Percentiles rank a stretch among this genome's conserved stretches.
These are phyloP conservation scores for Polydrusus pterygomalis DNA, from an alignment of 2,888 invertebrate species.

Conservation along the genomic window DNA sequence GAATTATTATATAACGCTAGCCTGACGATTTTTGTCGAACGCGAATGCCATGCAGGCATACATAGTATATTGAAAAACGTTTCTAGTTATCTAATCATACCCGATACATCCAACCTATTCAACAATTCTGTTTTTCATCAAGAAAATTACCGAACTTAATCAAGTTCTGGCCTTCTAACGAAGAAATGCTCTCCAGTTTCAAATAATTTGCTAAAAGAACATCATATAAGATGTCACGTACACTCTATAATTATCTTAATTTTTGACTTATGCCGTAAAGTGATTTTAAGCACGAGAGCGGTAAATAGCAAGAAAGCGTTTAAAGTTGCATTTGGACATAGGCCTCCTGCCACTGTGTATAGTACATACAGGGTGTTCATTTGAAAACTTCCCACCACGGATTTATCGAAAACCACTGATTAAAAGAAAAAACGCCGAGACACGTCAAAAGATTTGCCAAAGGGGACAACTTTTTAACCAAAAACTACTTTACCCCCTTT, in stretches of 20 bases:
- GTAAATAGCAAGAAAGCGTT: slow-evolving; percentile 51
- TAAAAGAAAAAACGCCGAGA: no score
- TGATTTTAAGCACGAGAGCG: slow-evolving; percentile 46
- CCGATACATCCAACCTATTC: no score
- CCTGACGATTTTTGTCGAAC: not conserved
- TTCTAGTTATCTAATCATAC: no score
- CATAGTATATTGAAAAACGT: no score
- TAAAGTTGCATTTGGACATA: slow-evolving; percentile 50
- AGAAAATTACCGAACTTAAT: not conserved
- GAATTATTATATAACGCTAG: not conserved
- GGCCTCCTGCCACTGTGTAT: slow-evolving; percentile 58
- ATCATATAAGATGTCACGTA: slow-evolving; percentile 30
- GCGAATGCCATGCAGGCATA: no score
- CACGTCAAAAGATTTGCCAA: no score
- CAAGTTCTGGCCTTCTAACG: not conserved
- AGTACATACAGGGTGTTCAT: no score
- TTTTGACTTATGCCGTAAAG: slow-evolving; percentile 35
- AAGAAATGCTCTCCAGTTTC: not conserved
- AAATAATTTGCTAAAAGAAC: slow-evolving; percentile 18
- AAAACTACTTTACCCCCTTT: no score
- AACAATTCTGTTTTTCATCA: no score
- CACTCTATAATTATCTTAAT: slow-evolving; percentile 36
- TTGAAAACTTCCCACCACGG: no score
- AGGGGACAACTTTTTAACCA: no score
- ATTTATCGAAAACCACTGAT: no score